These are phyloP conservation scores for Bubo bubo DNA, from an alignment of 2,113 vertebrate species.

Conservation along the genomic window DNA sequence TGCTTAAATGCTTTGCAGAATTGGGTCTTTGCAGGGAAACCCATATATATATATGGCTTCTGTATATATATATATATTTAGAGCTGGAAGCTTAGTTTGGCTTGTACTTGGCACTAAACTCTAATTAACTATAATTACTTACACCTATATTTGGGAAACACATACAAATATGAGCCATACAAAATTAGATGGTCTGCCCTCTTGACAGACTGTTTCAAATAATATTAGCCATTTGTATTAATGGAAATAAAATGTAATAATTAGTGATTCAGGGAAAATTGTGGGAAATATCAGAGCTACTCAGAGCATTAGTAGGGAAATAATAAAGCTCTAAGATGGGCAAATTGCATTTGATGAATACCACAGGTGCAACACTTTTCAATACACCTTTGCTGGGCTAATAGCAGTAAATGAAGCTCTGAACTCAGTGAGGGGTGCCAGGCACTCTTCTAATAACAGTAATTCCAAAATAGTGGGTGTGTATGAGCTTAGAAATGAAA, in stretches of 20 bases:
- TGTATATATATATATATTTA: not conserved
- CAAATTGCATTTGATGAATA: slow-evolving; percentile 43
- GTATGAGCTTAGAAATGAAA: slow-evolving; percentile 3
- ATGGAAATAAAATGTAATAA: slow-evolving; percentile 9
- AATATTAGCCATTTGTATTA: not conserved
- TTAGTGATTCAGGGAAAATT: slow-evolving; percentile 21
- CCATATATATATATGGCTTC: not conserved
- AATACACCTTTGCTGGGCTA: slow-evolving; percentile 21
- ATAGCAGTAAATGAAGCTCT: slow-evolving; percentile 26
- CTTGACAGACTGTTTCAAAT: not conserved
- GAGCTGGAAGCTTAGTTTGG: not conserved
- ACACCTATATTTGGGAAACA: not conserved
- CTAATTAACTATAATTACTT: not conserved
- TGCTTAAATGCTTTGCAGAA: not conserved
- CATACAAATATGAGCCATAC: not conserved
- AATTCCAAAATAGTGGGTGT: slow-evolving; percentile 5
- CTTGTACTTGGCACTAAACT: not conserved
- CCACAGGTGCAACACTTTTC: slow-evolving; percentile 14
- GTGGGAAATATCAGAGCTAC: not conserved
- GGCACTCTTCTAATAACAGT: slow-evolving; percentile 23
- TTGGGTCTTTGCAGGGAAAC: not conserved
- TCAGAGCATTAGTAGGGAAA: not conserved
- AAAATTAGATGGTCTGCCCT: not conserved
- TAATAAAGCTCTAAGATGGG: slow-evolving; percentile 16
- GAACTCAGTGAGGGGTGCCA: not conserved